phyloP scores from a whole-genome alignment of 2,113 vertebrate genomes.

The Sceloporus tristichus region DNA sequence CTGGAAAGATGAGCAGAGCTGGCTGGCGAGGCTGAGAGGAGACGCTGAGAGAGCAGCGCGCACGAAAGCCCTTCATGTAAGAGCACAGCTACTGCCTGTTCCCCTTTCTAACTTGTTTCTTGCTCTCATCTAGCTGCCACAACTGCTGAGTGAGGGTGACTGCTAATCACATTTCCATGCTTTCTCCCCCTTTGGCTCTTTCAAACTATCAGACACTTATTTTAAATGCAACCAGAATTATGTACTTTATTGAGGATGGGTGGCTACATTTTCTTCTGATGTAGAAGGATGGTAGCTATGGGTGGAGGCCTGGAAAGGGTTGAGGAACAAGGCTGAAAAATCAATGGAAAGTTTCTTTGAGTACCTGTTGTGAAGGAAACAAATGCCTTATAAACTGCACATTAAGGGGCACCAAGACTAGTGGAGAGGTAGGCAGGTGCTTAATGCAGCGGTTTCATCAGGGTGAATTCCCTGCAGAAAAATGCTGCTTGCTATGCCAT shows the following conservation, averaged over 20 bases:
- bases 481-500: neutral
- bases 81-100: neutral
- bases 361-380: neutral
- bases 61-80: conserved; percentile 1
- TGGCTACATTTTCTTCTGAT: neutral
- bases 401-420: too few species aligned
- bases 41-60: neutral
- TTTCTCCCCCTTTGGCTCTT: neutral
- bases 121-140: neutral
- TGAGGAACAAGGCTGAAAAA: neutral
- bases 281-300: too few species aligned
- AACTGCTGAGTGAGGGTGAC: neutral
- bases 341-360: neutral
- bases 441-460: neutral
- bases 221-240: too few species aligned
- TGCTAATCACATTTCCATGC: neutral
- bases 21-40: neutral
- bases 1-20: neutral
- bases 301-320: neutral
- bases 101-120: neutral
- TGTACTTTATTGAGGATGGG: neutral
- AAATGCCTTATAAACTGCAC: too few species aligned
- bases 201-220: rapidly evolving
- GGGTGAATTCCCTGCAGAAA: neutral
- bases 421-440: too few species aligned